Evolutionary conservation across 2,113 vertebrate genomes (phyloP), one percentile per base, ranked within the genome.

Genomic region (Oryzias javanicus): DNA sequence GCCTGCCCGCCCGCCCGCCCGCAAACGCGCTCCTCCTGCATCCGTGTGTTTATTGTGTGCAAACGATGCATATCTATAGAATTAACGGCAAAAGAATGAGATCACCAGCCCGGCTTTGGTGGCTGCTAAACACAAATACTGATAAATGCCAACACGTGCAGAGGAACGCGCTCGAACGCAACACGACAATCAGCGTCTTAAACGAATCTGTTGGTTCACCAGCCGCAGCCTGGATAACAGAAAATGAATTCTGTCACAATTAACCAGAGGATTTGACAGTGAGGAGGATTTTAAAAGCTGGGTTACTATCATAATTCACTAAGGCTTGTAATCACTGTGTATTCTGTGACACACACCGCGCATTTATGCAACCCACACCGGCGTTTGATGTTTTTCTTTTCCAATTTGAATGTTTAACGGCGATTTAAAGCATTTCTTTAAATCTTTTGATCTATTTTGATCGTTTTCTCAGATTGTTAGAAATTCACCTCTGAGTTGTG

Each of bases 191-290:
- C 75, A 52, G 72, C 55, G 71, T 74, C 69, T 56, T 49, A 81
- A 83, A 86, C 82, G 27, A 73, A 80, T 80, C 51, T 63, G 66
- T 70, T 58, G 80, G 18, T 80, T 76, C 76, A 75, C 16, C n/a
- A n/a, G 44, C 44, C 62, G 47, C 69, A 52, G 70, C 35, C 45
- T 45, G 42, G 65, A 64, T 55, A 72, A 77, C 54, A 41, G 49
- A 66, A 76, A 83, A 81, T 70, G 24, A 73, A 66, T 55, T 63
- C 14, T 58, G 56, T 69, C 63, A n/a, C 58, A 69, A 75, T 62
- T 75, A 83, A 79, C 69, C 75, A 71, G 65, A 58, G 35, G 68
- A 67, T 70, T 67, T 46, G 63, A 49, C 52, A 50, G 47, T 57
- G 69, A 64, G 68, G 55, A 63, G 71, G 68, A 41, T 64, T 77